phyloP scores from a whole-genome alignment of 2,797 vertebrate genomes.

The Scarus forsteni region DNA sequence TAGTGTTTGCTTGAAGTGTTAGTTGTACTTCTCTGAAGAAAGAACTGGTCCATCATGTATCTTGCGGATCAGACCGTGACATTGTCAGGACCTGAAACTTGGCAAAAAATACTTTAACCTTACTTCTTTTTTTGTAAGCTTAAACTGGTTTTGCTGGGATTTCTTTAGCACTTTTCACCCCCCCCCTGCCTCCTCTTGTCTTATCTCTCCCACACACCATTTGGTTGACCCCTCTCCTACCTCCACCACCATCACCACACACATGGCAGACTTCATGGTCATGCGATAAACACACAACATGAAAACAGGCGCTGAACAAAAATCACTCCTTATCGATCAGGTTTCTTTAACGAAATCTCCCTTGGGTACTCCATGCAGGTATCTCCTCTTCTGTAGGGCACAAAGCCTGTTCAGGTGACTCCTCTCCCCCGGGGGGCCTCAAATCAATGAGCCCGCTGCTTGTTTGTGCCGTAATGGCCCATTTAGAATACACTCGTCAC shows the following conservation, averaged over 20 bases:
- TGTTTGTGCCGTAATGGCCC: slow-evolving; percentile 77
- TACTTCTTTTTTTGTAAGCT: too few relatives aligned
- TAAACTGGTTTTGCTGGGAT: too few relatives aligned
- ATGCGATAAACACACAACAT: slow-evolving; percentile 24
- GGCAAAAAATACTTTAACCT: too few relatives aligned
- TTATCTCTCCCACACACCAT: too few relatives aligned
- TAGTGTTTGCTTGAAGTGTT: too few relatives aligned
- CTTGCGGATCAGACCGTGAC: too few relatives aligned
- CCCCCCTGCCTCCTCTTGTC: too few relatives aligned
- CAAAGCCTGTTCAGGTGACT: slow-evolving; percentile 69
- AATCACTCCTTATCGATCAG: slow-evolving; percentile 74
- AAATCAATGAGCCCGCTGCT: slow-evolving; percentile 71
- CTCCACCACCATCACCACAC: background rate
- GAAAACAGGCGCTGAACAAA: slow-evolving; percentile 49
- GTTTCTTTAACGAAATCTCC: slow-evolving; percentile 43
- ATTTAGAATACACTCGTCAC: slow-evolving; percentile 76
- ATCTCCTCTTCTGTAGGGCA: slow-evolving; percentile 34
- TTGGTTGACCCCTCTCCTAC: too few relatives aligned
- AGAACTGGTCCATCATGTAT: too few relatives aligned
- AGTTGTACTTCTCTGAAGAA: too few relatives aligned
- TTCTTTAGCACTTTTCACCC: too few relatives aligned
- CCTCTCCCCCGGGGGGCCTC: slow-evolving; percentile 37
- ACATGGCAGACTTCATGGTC: slow-evolving; percentile 35
- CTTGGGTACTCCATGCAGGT: slow-evolving; percentile 48
- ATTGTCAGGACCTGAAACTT: too few relatives aligned